These are phyloP conservation scores for Eudemis profundana DNA, from an alignment of 2,888 invertebrate genomes.

Conservation along the genomic window DNA sequence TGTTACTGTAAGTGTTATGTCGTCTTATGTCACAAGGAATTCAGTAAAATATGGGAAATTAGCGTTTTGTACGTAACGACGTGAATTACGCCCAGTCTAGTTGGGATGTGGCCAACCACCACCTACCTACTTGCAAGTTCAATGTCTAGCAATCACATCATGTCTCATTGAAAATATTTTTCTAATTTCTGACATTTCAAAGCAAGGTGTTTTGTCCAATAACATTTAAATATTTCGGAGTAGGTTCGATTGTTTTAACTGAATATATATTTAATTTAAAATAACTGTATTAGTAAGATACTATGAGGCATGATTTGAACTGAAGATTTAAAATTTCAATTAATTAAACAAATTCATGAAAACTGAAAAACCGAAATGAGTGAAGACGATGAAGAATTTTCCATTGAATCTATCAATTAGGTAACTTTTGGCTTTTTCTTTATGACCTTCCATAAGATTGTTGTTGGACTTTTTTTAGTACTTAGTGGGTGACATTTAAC, in stretches of 20 bases:
- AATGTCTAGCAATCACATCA: slow-evolving; percentile 34
- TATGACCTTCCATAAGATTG: too few species aligned
- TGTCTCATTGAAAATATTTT: slow-evolving; percentile 11
- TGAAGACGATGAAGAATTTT: too few species aligned
- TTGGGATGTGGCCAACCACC: slow-evolving; percentile 40
- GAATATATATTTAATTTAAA: too few species aligned
- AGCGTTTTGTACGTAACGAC: slow-evolving; percentile 36
- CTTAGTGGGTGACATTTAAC: too few species aligned
- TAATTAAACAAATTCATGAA: too few species aligned
- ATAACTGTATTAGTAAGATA: too few species aligned
- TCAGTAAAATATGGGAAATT: slow-evolving; percentile 24
- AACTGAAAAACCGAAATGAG: too few species aligned
- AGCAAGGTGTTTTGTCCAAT: not conserved
- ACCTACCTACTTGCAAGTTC: slow-evolving; percentile 39
- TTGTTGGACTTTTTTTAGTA: too few species aligned
- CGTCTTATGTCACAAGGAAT: slow-evolving; percentile 36
- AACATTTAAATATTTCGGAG: not conserved
- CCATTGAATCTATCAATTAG: too few species aligned
- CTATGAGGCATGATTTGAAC: too few species aligned
- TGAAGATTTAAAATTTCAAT: too few species aligned
- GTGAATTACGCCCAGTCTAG: slow-evolving; percentile 33
- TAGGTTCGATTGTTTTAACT: not conserved
- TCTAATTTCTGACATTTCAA: not conserved
- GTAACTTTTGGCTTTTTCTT: too few species aligned
- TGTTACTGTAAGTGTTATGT: slow-evolving; percentile 17